Conservation (phyloP, 2,888 invertebrate genomes). For the Beris morrisii region DNA sequence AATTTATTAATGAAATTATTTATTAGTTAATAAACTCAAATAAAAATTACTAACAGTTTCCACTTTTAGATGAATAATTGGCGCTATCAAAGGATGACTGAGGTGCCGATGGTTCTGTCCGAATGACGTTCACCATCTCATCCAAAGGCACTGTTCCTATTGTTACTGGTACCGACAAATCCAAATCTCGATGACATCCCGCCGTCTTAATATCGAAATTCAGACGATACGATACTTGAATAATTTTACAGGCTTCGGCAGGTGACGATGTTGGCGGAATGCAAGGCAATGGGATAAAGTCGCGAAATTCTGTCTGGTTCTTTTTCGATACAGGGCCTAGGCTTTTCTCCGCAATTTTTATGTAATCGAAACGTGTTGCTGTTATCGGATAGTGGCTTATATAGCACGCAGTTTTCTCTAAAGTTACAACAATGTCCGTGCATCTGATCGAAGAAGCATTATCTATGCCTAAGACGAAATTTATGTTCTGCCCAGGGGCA, state of each 20-base stretch:
- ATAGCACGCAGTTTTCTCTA: slow-evolving; percentile 63
- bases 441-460: slow-evolving; percentile 73
- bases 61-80: slow-evolving; percentile 9
- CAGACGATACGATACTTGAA: slow-evolving; percentile 26
- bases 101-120: slow-evolving; percentile 18
- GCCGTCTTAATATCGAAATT: slow-evolving; percentile 22
- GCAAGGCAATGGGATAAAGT: slow-evolving; percentile 20
- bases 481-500: slow-evolving; percentile 73
- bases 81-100: background rate
- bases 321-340: slow-evolving; percentile 8
- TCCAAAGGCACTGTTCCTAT: slow-evolving; percentile 38
- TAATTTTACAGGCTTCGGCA: slow-evolving; percentile 23
- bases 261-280: slow-evolving; percentile 25
- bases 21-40: too few relatives aligned
- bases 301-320: slow-evolving; percentile 15
- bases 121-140: slow-evolving; percentile 1
- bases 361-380: background rate
- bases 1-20: background rate
- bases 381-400: slow-evolving; percentile 37
- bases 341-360: slow-evolving; percentile 17
- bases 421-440: slow-evolving; percentile 63
- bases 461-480: slow-evolving; percentile 68
- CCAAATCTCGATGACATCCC: slow-evolving; percentile 32
- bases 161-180: slow-evolving; percentile 34
- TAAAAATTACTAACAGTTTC: background rate